Evolutionary conservation across 2,888 invertebrate genomes (phyloP), one percentile per base, ranked within the genome.

Genomic region (Napeogenes sylphis): DNA sequence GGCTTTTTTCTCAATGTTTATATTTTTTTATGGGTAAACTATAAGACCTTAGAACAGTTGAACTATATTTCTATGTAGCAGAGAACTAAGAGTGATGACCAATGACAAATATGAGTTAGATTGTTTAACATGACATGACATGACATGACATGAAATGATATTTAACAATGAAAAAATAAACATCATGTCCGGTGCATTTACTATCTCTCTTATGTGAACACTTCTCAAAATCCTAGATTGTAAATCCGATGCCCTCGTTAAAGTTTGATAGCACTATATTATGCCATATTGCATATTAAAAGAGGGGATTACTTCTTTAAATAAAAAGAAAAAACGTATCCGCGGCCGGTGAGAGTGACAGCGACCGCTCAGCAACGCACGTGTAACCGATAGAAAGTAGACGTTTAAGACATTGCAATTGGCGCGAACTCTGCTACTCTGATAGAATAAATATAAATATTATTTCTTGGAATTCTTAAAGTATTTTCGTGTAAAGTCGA

Each of bases 261-360:
- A 66, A 65, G 71, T 76, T 77, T 82, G 84, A 86, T 87, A 86
- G 83, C 77, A 75, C 73, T 74, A 56, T 75, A 72, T 82, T 81
- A 83, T 85, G 82, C 75, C 82, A 84, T 85, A 83, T 78, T 83
- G 75, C 78, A 82, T 78, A 79, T 66, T 55, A 58, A 63, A 73
- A 73, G 76, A 78, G 87, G 86, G 89, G 89, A 87, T 85, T 83
- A 75, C 68, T 66, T 68, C 70, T 82, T 84, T 82, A 81, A 85
- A 87, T 88, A 90, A 85, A 87, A 89, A 86, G 85, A 84, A 86
- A 87, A 81, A 81, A 71, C 72, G 67, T 67, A 72, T 65, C 70
- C 75, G 73, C 70, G 74, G 72, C 76, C 74, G 85, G 89, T 85
- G 87, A 90, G 89, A 90, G 90, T 88, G 83, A 86, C 80, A 77